Evolutionary conservation across 1,140 invertebrate genomes (phyloP).

Genomic region (Maconellicoccus hirsutus): DNA sequence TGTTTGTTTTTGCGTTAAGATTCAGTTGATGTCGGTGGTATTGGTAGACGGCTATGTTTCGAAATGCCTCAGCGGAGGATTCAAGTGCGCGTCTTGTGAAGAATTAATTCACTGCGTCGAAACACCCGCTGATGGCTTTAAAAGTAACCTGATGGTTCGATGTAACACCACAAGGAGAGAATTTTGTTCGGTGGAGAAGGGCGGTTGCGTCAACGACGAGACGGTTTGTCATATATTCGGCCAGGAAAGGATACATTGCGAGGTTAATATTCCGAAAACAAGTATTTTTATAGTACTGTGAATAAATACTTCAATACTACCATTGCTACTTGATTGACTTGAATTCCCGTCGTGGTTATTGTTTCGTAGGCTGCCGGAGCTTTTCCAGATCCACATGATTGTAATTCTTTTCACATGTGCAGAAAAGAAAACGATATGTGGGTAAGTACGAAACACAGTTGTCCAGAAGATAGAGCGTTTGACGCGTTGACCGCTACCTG

Average conservation of each 20-base stretch:
- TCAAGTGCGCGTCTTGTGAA: conserved; percentile 20
- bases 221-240: conserved; percentile 23
- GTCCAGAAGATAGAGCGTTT: conserved; percentile 23
- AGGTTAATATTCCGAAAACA: not conserved
- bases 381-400: conserved; percentile 25
- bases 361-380: conserved; percentile 12
- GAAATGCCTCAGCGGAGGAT: not conserved
- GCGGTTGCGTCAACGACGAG: conserved; percentile 3
- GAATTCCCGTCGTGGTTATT: too few relatives aligned
- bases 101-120: conserved; percentile 12
- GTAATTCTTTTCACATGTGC: conserved; percentile 24
- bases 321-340: too few relatives aligned
- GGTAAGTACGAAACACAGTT: not conserved
- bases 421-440: not conserved
- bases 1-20: too few relatives aligned
- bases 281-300: not conserved
- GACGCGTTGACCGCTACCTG: conserved; percentile 25
- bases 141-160: not conserved
- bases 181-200: conserved; percentile 15
- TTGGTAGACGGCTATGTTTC: conserved; percentile 20
- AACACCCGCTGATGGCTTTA: not conserved
- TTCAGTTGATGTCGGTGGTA: too few relatives aligned
- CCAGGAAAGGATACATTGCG: conserved; percentile 10
- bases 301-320: too few relatives aligned
- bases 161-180: conserved; percentile 16